Base-by-base conservation (phyloP, 2,113 vertebrate species). In the Sebastes fasciatus region DNA sequence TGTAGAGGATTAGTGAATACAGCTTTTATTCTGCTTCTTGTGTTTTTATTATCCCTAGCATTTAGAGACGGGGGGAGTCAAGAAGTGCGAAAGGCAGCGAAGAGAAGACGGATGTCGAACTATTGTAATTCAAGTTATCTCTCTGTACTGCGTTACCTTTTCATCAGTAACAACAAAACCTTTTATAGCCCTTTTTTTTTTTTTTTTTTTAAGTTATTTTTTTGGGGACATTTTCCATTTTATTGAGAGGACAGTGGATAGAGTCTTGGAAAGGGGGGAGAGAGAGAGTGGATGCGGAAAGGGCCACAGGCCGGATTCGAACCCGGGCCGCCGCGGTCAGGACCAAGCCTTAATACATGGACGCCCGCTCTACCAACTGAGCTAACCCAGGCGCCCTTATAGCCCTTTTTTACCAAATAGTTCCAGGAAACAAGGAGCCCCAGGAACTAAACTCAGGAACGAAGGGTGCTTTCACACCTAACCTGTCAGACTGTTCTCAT, bases 71-170 rank as follows among this genome's bases (percentile, higher is more conserved):
- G 19, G 61, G 11, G 43, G 54, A 66, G 51, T 48, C 8, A 2
- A 69, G 19, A 64, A 16, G 12, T 26, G 6, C 19, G 26, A 58
- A 68, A 16, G 40, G 19, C 7, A 49, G 8, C 49, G 26, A 60
- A 19, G 40, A 78, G 67, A n/a, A 75, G 55, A 52, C 6, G 26
- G 45, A 74, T 62, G 34, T 62, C 34, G 26, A 21, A 45, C 26
- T 48, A 19, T 54, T 63, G 21, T 63, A 45, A 40, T 51, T 21
- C 8, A 23, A 74, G 16, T 77, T 26, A 77, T 57, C 23, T 43
- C 4, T 23, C 6, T 70, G n/a, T 16, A 17, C 45, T 43, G 26
- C 3, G 5, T 62, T 43, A 79, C 57, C 48, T 70, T 63, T 62
- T 62, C 14, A 79, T 11, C 58, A 40, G 16, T 34, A 40, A 51